These are phyloP conservation scores for Watsonalla cultraria DNA, from an alignment of 2,888 invertebrate genomes.

Conservation along the genomic window DNA sequence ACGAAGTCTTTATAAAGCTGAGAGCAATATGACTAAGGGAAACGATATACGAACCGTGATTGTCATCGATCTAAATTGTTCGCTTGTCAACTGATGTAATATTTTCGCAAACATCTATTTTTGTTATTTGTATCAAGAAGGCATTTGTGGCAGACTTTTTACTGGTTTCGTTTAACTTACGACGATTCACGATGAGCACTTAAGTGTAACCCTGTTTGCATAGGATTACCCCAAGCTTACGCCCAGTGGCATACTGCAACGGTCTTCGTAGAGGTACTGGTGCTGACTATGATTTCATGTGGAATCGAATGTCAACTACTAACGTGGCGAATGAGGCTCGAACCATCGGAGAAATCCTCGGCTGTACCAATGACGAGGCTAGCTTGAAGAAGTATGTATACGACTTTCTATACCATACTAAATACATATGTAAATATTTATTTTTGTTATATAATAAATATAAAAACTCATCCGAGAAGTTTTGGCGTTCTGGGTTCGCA, in stretches of 20 bases:
- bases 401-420: background rate
- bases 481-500: no score
- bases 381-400: conserved; percentile 72
- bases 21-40: no score
- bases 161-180: background rate
- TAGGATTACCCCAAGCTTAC: conserved; percentile 62
- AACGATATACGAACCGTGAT: no score
- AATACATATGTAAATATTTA: no score
- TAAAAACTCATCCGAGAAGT: background rate
- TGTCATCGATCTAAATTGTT: no score
- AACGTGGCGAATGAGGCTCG: conserved; percentile 81
- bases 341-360: conserved; percentile 78
- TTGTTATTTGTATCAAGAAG: no score
- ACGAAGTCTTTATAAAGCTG: background rate
- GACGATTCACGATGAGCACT: background rate
- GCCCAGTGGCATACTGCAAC: conserved; percentile 81
- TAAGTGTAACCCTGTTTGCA: conserved; percentile 2
- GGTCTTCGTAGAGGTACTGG: conserved; percentile 78
- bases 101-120: no score
- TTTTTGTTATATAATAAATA: no score
- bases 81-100: no score
- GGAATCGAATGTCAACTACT: conserved; percentile 75
- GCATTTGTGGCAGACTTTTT: no score
- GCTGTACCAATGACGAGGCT: conserved; percentile 75
- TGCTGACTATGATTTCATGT: conserved; percentile 81